Base-by-base conservation (phyloP, 1,140 invertebrate genomes). In the Olivierus martensii region DNA sequence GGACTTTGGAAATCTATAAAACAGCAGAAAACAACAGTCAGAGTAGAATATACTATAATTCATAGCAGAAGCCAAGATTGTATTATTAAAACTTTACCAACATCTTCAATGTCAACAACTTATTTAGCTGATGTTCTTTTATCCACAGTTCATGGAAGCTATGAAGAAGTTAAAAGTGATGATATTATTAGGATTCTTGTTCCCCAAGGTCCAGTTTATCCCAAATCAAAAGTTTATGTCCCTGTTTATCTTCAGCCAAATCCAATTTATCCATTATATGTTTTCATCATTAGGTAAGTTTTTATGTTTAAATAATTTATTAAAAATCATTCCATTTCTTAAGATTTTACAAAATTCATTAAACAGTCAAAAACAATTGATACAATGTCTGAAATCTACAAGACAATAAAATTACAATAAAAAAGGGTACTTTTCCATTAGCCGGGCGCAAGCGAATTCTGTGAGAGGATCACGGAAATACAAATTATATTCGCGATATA, bases 131-230 rank as follows among this genome's bases (percentile, higher is more conserved):
- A 74, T 37, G 79, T 88, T 14, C 80, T 82, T 0, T 67, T 91
- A 35, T 77, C 80, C 0, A 78, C 81, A 1, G 80, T 83, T 47
- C 78, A 80, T n/a, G 78, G 80, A 15, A 79, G 81, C 3, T 90
- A 88, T 62, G 79, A 85, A 58, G 84, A 90, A 65, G 71, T 89
- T 17, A 78, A 80, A 47, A 75, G 80, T 45, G 84, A 87, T 55
- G 83, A 88, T 37, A 77, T 79, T 21, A 71, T 90, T 0, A 80
- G 81, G 0, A 77, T 91, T n/a, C 68, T 90, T n/a, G 71, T 90
- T n/a, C 87, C 88, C 1, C 81, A 89, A 63, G 80, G 81, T 28
- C 81, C 85, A 0, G 69, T 91, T 3, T 90, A 89, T 70, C 87
- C 87, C 2, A 78, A 85, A 59, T 87, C 86, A n/a, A 79, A 83